Evolutionary conservation across 2,113 vertebrate genomes (phyloP), one percentile per base, ranked within the genome.

Genomic region (Neodontobutis hainanensis): DNA sequence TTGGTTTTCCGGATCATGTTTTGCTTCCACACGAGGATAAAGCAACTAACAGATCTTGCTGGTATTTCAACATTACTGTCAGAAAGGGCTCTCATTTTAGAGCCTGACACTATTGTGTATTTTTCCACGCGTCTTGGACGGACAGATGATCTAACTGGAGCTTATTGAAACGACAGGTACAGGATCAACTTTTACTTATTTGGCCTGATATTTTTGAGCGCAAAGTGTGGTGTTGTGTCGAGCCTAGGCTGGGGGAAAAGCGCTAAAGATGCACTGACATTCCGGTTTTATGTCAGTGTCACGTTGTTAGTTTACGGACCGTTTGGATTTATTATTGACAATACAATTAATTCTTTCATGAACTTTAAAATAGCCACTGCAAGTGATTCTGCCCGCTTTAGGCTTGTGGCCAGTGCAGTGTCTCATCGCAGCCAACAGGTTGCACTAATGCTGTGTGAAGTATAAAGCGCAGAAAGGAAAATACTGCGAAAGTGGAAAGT

Each of bases 381-480:
- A 68, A 45, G 42, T 73, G 6, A 32, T 52, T 45, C 5, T 61
- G 19, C 16, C 6, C 42, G 8, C 9, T 74, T 60, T 4, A 65
- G 77, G 58, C 46, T 69, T 78, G 68, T 32, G 75, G 68, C 19
- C 74, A 6, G 52, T 88, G 89, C 80, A 91, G 53, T 92, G 78
- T 70, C 85, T 14, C 3, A 16, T 36, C 5, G 27, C 44, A 66
- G 52, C 88, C 91, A 91, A 92, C 88, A 93, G 91, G 91, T 91
- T 87, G 88, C 88, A 86, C 84, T 88, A 80, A 83, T 60, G 73
- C 71, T 73, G 78, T 67, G 49, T 58, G 46, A 5, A 34, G 15
- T 11, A 45, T 4, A 12, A 27, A 12, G 44, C 4, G 52, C 5
- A 5, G 46, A 55, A 8, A 8, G 59, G 43, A 42, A 73, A 76